Conservation (phyloP, 2,888 invertebrate genomes). For the Dioctria linearis region DNA sequence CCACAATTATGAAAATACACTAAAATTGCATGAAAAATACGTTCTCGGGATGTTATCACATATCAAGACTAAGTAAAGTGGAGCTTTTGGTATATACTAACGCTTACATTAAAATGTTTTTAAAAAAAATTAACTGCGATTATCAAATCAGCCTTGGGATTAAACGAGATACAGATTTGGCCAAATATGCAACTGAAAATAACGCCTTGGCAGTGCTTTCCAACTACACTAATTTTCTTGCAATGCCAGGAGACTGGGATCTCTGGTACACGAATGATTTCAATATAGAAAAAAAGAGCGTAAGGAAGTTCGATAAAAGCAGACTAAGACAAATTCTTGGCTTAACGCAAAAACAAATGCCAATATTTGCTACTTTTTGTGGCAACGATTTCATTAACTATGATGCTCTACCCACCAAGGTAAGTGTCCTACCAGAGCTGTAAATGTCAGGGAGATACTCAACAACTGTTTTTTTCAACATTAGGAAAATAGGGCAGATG, state of each 20-base stretch:
- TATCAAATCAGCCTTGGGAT: too few species aligned
- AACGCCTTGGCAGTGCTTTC: too few species aligned
- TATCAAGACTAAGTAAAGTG: slow-evolving; percentile 41
- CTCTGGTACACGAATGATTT: slow-evolving; percentile 49
- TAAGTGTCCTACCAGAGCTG: too few species aligned
- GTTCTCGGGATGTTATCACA: slow-evolving; percentile 1
- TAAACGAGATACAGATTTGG: slow-evolving; percentile 53
- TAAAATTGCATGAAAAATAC: too few species aligned
- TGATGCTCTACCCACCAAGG: too few species aligned
- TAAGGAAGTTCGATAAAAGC: slow-evolving; percentile 32
- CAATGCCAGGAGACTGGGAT: slow-evolving; percentile 44
- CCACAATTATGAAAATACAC: slow-evolving; percentile 22
- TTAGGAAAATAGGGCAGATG: too few species aligned
- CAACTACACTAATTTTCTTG: slow-evolving; percentile 51
- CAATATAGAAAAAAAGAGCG: slow-evolving; percentile 18
- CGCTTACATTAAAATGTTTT: too few species aligned
- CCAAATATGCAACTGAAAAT: slow-evolving; percentile 30
- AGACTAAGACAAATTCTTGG: slow-evolving; percentile 31
- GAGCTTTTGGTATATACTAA: background rate
- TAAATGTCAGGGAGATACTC: too few species aligned
- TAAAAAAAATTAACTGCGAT: too few species aligned
- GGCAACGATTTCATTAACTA: background rate
- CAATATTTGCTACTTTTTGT: too few species aligned
- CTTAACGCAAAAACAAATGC: too few species aligned
- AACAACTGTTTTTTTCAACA: too few species aligned